Evolutionary conservation across 2,113 vertebrate genomes (phyloP), one percentile per base, ranked within the genome.

Genomic region (Gobio gobio): DNA sequence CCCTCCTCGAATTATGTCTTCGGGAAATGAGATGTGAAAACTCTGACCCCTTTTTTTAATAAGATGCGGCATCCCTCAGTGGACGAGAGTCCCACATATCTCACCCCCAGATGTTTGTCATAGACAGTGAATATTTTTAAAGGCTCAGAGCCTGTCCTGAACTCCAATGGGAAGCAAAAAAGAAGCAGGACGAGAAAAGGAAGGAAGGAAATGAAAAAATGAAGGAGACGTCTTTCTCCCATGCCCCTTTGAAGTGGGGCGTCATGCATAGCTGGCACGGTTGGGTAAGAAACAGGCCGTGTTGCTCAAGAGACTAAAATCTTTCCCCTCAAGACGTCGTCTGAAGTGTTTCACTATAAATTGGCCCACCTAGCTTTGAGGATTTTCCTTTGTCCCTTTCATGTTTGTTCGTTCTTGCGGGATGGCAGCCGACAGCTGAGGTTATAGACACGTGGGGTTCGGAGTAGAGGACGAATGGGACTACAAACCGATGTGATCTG

Each of bases 31-130:
- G 26, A 85, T 83, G 80, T 54, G 80, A 83, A 85, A 54, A 84
- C 47, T 85, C 70, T 70, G 68, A 78, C 72, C 68, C 83, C 86
- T 78, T 77, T 82, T 87, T 90, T 86, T 83, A 90, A 89, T 61
- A 61, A 54, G 79, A 79, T 78, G 81, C 12, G 78, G 86, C 66
- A 82, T 90, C 73, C 87, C 87, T 88, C 47, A 40, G 68, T 18
- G 68, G 63, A 86, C 26, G 56, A 83, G 56, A 88, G 86, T 84
- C 47, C 75, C 72, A 91, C 90, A 90, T 90, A 84, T 88, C 85
- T 66, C 63, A 45, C 36, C 90, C 83, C 83, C 70, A 49, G 20
- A 87, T 73, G 58, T 82, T 85, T 29, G 12, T 43, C 61, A 84
- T 77, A 87, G 78, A 85, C 77, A 84, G 77, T 29, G 1, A 86